Conservation (phyloP, 2,113 vertebrate genomes). For the Sapayoa aenigma region DNA sequence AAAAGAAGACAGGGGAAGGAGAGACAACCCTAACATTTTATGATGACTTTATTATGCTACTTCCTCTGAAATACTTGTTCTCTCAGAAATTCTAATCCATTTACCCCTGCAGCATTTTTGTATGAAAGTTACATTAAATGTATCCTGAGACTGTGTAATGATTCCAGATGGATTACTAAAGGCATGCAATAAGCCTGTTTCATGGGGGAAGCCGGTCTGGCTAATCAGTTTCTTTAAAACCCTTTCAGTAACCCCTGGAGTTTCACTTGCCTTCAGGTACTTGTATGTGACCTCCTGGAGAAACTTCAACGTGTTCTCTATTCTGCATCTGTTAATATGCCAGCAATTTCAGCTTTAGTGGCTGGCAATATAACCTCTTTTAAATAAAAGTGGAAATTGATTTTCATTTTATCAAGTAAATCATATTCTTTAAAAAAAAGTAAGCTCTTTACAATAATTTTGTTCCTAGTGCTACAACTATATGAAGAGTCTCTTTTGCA, state of each 20-base stretch:
- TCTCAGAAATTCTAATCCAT: background rate
- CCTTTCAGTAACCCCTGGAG: background rate
- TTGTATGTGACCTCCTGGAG: background rate
- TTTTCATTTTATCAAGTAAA: background rate
- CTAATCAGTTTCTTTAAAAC: constrained; percentile 13
- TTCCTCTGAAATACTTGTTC: background rate
- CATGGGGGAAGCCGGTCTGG: background rate
- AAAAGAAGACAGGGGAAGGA: background rate
- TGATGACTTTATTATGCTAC: background rate
- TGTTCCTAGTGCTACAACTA: background rate
- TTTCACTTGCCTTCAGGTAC: background rate
- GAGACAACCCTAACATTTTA: background rate
- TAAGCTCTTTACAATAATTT: background rate
- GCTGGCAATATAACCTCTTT: background rate
- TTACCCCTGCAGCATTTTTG: constrained; percentile 11
- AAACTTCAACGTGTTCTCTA: background rate
- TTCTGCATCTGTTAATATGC: background rate
- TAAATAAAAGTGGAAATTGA: background rate
- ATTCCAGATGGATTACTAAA: background rate
- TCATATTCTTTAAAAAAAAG: background rate
- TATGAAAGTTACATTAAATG: background rate
- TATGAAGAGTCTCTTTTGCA: background rate
- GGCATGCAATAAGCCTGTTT: background rate
- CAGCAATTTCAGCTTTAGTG: background rate
- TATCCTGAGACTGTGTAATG: background rate